Base-by-base conservation (phyloP, 2,113 vertebrate species). In the Plestiodon gilberti region DNA sequence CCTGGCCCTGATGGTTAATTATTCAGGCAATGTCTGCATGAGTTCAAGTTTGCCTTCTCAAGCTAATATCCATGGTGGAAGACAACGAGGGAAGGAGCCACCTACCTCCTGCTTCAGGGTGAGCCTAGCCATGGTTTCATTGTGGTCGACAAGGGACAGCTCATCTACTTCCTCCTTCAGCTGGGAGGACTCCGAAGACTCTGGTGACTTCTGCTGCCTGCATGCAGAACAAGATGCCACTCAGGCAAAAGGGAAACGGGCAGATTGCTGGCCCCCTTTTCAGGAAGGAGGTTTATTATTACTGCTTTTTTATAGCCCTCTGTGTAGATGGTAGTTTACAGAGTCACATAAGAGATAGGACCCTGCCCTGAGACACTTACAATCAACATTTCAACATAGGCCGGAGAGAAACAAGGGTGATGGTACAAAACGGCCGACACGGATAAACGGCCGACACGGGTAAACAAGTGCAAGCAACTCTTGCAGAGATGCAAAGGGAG, bases 101-200 rank as follows among this genome's bases (percentile, higher is more conserved):
- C 96, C 89, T 89, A 99, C 99, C 96, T 98, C 98, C 85, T 98
- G 98, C 93, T 99, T 99, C 93, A 99, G 95, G 1, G 98, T 99
- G 95, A 99, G 95, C 90, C 98, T 96, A 67, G 96, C 92, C 98
- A 99, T 99, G 35, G 99, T 99, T 93, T 99, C 99, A 79, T 93
- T 98, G 96, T 99, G 99, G 95, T 99, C 98, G 1, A 98, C 98
- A 62, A 99, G 98, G 33, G 98, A 98, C 6, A 99, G 96, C 92
- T 99, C 98, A 7, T 99, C 98, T 1, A 98, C 97, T n/a, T 98
- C 98, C 82, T 99, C 98, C 59, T 98, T 97, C 4, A 96, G 92
- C 69, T 95, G 96, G 0, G 95, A 95, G 0, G 96, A 95, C 77
- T 98, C 98, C 33, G 96, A 89, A 15, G 96, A 94, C 89, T 98